These are phyloP conservation scores for Drosophila trichaetosa DNA, from an alignment of 2,888 invertebrate genomes.

Conservation along the genomic window DNA sequence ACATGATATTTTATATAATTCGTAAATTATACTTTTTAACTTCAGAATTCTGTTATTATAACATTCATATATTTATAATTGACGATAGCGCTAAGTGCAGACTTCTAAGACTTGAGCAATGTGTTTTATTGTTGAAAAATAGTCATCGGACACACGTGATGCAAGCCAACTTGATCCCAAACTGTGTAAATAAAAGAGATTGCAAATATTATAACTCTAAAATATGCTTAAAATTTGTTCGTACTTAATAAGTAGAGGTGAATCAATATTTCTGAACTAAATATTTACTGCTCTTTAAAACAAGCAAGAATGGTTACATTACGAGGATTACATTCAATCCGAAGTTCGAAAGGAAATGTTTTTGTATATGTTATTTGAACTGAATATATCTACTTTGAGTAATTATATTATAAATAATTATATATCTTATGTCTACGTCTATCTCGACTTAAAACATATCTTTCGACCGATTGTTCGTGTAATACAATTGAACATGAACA, in stretches of 20 bases:
- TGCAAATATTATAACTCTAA: background rate
- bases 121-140: constrained; percentile 28
- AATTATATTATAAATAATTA: background rate
- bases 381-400: too few species aligned
- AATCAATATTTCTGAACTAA: background rate
- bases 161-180: constrained; percentile 92
- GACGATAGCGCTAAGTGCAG: constrained; percentile 17
- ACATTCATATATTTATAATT: background rate
- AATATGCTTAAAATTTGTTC: background rate
- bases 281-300: background rate
- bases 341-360: background rate
- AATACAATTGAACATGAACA: background rate
- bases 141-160: constrained; percentile 83
- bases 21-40: background rate
- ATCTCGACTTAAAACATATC: background rate
- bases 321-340: background rate
- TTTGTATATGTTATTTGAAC: background rate
- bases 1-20: background rate
- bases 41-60: background rate
- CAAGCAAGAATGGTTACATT: background rate
- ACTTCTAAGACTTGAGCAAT: constrained; percentile 27
- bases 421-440: background rate
- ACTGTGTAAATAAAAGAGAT: constrained; percentile 84
- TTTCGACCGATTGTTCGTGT: background rate
- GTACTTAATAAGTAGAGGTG: background rate